phyloP scores from a whole-genome alignment of 2,113 vertebrate genomes.

The Oryzias celebensis region DNA sequence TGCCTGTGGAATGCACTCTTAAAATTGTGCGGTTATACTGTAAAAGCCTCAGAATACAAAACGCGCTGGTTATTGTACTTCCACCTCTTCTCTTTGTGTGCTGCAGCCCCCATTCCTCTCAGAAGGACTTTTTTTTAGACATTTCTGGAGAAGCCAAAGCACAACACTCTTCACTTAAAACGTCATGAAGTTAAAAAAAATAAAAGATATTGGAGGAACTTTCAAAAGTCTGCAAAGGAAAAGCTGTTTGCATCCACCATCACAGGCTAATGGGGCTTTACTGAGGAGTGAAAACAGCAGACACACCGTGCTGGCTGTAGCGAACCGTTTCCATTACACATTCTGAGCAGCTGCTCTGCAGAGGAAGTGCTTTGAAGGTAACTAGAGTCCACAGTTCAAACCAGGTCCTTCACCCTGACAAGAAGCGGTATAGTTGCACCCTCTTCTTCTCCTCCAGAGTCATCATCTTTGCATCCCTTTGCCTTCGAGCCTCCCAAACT shows the following conservation, averaged over 20 bases:
- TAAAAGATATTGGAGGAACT: slow-evolving; percentile 12
- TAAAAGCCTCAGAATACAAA: slow-evolving; percentile 12
- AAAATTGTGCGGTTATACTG: slow-evolving; percentile 4
- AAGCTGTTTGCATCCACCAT: slow-evolving; percentile 28
- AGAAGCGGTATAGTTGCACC: slow-evolving; percentile 31
- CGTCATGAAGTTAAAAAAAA: slow-evolving; percentile 27
- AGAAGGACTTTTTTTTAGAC: slow-evolving; percentile 22
- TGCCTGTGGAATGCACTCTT: slow-evolving; percentile 38
- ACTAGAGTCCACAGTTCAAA: slow-evolving; percentile 60
- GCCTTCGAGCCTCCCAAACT: slow-evolving; percentile 17
- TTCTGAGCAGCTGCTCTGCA: slow-evolving; percentile 68
- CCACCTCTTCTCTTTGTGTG: slow-evolving; percentile 4
- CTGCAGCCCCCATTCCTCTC: slow-evolving; percentile 24
- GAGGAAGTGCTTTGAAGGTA: slow-evolving; percentile 68
- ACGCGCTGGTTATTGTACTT: slow-evolving; percentile 18
- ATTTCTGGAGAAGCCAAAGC: slow-evolving; percentile 10
- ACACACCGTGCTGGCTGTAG: slow-evolving; percentile 35
- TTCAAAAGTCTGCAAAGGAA: slow-evolving; percentile 16
- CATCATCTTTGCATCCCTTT: slow-evolving; percentile 9
- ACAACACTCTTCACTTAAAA: slow-evolving; percentile 2
- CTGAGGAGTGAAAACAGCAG: slow-evolving; percentile 39
- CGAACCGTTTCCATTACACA: slow-evolving; percentile 59
- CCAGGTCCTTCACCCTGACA: slow-evolving; percentile 51
- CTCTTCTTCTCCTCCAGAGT: slow-evolving; percentile 30
- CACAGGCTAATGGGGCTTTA: slow-evolving; percentile 43